Percentiles rank a stretch among this genome's conserved stretches.
These are phyloP conservation scores for Mactromeris polynyma DNA, from an alignment of 2,888 invertebrate genomes.

Conservation along the genomic window DNA sequence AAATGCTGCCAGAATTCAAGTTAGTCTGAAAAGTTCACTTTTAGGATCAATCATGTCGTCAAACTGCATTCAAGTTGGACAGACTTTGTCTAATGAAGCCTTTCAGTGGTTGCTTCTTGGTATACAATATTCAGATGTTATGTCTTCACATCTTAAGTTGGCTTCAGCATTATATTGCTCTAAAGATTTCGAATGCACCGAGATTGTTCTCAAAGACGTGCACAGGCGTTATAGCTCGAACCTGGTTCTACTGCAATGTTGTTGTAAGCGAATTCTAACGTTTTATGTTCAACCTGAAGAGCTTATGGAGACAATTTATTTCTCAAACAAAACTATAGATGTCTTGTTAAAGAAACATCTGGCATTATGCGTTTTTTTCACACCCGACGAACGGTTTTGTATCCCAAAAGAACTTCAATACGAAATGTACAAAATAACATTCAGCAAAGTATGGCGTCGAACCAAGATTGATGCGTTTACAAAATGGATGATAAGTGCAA, in stretches of 20 bases:
- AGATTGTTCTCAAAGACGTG: not conserved
- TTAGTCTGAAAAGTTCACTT: not conserved
- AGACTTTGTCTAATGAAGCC: not conserved
- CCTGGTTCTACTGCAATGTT: not conserved
- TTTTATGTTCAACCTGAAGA: not conserved
- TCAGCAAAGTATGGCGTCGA: not conserved
- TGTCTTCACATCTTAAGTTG: not conserved
- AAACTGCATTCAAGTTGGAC: not conserved
- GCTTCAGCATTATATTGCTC: not conserved
- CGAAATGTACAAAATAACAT: not conserved
- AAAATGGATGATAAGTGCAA: not conserved
- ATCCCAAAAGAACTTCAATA: conserved; percentile 10
- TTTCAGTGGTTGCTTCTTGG: conserved; percentile 3
- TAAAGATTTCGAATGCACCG: not conserved
- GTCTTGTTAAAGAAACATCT: not conserved
- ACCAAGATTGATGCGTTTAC: not conserved
- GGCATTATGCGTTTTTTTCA: not conserved
- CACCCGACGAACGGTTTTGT: not conserved
- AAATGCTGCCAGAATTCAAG: not conserved
- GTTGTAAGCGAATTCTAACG: not conserved
- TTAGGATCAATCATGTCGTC: not conserved
- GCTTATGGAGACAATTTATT: not conserved
- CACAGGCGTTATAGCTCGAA: not conserved
- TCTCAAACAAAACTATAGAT: not conserved
- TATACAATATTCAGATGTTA: not conserved